Evolutionary conservation across 2,113 vertebrate genomes (phyloP), one percentile per base, ranked within the genome.

Genomic region (Ceyx cyanopectus): DNA sequence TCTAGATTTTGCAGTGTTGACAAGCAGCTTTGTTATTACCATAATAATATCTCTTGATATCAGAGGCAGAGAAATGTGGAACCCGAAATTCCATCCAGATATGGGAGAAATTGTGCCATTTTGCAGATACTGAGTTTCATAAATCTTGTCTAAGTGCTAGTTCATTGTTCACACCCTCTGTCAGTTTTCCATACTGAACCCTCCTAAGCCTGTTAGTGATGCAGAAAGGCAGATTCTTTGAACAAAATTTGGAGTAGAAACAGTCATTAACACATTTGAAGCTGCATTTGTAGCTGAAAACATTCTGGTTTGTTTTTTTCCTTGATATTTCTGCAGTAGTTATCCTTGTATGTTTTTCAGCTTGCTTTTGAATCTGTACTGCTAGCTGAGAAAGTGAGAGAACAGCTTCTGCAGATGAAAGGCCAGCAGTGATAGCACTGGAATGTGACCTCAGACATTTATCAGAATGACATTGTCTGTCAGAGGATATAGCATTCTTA

Each of bases 371-470:
- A 90, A 74, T 24, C 80, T 60, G 9, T 45, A 30, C 50, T 3
- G 43, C 80, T 89, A 87, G 67, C 81, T n/a, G 81, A 30, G 69
- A 76, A 68, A 79, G 46, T 3, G 22, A 62, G 77, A 90, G 75
- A 92, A 58, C 68, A 85, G 62, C 72, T 81, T 67, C 74, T 89
- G 88, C 68, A 58, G 74, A 82, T 84, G 83, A 82, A 90, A 85
- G 73, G 79, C 75, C 74, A 87, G 60, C 62, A 54, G 51, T 4
- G 89, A 92, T 93, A 94, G 50, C 2, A 30, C 2, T 66, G 94
- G 95, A 96, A 96, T 94, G 94, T 75, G 93, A 87, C 92, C 90
- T 80, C 21, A 0, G 74, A 40, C 51, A 0, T 84, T 96, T 94
- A 83, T 93, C 95, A 57, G 63, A 17, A 66, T 21, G 75, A 92